A percentile compares a stretch with the other conserved stretches of the same genome.
phyloP scores from a whole-genome alignment of 2,888 invertebrate genomes.

The Gerosis bhagava region DNA sequence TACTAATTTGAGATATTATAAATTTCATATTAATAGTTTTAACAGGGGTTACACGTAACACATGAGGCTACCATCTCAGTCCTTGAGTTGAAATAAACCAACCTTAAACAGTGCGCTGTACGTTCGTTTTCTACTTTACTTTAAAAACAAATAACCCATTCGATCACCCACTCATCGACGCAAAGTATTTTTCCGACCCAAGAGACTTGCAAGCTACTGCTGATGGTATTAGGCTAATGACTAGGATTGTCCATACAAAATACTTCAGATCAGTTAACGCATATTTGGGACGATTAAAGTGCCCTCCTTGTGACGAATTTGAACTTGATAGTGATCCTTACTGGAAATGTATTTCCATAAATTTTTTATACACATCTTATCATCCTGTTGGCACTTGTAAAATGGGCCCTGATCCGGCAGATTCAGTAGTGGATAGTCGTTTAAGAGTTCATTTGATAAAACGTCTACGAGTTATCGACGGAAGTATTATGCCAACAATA shows the following conservation, averaged over 20 bases:
- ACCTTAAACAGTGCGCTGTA: too few relatives aligned
- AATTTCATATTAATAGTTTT: too few relatives aligned
- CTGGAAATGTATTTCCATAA: constrained; percentile 65
- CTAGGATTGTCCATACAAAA: constrained; percentile 44
- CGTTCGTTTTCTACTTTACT: too few relatives aligned
- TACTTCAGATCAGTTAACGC: constrained; percentile 50
- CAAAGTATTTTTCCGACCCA: constrained; percentile 83
- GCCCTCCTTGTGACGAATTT: constrained; percentile 46
- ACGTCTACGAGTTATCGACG: constrained; percentile 87
- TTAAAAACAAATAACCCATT: constrained; percentile 80
- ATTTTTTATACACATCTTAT: constrained; percentile 76
- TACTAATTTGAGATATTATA: too few relatives aligned
- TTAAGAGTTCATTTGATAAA: constrained; percentile 84
- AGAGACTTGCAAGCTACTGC: constrained; percentile 68
- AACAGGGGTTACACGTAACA: too few relatives aligned
- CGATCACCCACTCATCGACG: constrained; percentile 82
- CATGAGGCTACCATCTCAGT: too few relatives aligned
- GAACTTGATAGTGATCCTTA: constrained; percentile 47
- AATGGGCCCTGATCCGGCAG: constrained; percentile 74
- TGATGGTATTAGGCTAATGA: constrained; percentile 48
- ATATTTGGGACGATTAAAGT: constrained; percentile 44
- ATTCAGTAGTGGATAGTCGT: constrained; percentile 72
- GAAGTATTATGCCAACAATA: constrained; percentile 89
- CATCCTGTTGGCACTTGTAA: constrained; percentile 86
- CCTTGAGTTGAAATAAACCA: too few relatives aligned